Conservation (phyloP, 2,888 invertebrate species). For the Dicroscelio sp. region DNA sequence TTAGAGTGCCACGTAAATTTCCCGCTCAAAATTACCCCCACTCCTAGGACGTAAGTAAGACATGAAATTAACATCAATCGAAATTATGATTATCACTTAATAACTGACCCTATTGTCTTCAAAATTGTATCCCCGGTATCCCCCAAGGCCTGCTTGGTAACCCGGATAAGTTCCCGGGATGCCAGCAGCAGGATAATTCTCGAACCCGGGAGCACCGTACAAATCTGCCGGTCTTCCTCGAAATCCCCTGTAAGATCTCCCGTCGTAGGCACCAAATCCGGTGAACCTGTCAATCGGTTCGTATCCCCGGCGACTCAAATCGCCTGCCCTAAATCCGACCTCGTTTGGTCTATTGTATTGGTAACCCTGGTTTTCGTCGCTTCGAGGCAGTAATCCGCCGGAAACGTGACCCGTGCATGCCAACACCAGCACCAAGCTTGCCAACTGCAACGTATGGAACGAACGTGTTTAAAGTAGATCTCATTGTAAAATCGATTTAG, state of each 20-base stretch:
- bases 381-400: conserved; percentile 88
- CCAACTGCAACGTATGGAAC: conserved; percentile 84
- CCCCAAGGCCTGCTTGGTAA: conserved; percentile 53
- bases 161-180: conserved; percentile 59
- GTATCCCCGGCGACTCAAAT: conserved; percentile 76
- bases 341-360: conserved; percentile 90
- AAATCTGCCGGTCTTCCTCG: conserved; percentile 80
- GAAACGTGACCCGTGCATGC: conserved; percentile 87
- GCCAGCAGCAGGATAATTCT: conserved; percentile 66
- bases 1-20: too few species aligned
- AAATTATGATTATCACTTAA: conserved; percentile 1
- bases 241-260: conserved; percentile 42
- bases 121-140: conserved; percentile 63
- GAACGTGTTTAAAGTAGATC: conserved; percentile 52
- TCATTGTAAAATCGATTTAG: conserved; percentile 44
- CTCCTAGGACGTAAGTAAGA: too few species aligned
- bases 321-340: conserved; percentile 79
- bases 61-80: not conserved
- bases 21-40: too few species aligned
- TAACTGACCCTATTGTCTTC: conserved; percentile 70
- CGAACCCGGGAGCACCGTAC: conserved; percentile 84
- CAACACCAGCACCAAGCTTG: conserved; percentile 86
- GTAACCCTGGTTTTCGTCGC: conserved; percentile 85
- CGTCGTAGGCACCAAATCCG: conserved; percentile 65
- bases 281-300: conserved; percentile 71